phyloP scores from a whole-genome alignment of 2,113 vertebrate genomes.

The Dasyprocta punctata region DNA sequence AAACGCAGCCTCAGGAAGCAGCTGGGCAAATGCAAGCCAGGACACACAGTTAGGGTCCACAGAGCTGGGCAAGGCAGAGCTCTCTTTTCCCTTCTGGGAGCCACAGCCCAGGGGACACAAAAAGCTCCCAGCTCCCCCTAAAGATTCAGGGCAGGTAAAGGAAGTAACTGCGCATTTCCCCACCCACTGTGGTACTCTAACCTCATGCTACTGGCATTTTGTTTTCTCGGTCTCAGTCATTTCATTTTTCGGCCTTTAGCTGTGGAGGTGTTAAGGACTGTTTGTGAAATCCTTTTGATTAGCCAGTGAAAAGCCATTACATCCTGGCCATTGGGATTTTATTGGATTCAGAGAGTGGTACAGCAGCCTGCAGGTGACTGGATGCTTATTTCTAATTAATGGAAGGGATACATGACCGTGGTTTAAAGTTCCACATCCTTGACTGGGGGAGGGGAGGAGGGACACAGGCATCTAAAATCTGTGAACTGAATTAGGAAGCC shows the following conservation, averaged over 20 bases:
- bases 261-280: not conserved
- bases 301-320: constrained; percentile 19
- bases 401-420: not conserved
- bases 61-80: not conserved
- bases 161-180: not conserved
- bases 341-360: not conserved
- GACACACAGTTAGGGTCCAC: not conserved
- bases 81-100: not conserved
- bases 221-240: not conserved
- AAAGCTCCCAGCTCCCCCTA: not conserved
- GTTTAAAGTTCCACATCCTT: constrained; percentile 31
- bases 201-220: not conserved
- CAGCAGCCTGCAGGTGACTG: not conserved
- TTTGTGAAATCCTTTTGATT: constrained; percentile 14
- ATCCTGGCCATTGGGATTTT: not conserved
- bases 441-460: not conserved
- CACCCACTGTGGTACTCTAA: not conserved
- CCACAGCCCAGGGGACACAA: not conserved
- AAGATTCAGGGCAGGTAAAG: not conserved
- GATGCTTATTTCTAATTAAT: constrained; percentile 25
- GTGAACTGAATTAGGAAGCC: not conserved
- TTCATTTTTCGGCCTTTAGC: constrained; percentile 27
- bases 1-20: not conserved
- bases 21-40: not conserved
- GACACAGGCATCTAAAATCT: constrained; percentile 44